A percentile compares a stretch with the other conserved stretches of the same genome.
These are phyloP conservation scores for Sarcophilus harrisii DNA, from an alignment of 2,797 vertebrate genomes.

Conservation along the genomic window DNA sequence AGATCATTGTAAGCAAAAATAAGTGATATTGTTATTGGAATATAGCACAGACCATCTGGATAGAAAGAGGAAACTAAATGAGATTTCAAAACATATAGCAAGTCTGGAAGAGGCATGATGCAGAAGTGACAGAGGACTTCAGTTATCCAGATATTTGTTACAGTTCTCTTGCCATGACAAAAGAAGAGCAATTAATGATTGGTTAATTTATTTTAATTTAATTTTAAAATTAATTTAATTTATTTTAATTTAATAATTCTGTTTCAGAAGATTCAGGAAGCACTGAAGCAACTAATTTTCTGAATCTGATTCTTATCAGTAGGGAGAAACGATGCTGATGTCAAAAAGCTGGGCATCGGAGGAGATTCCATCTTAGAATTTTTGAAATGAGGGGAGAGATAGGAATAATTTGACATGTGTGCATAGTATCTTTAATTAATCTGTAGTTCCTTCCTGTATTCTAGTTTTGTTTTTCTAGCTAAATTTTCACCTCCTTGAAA, in stretches of 20 bases:
- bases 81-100: background rate
- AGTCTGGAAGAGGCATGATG: background rate
- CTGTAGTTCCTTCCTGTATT: background rate
- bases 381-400: background rate
- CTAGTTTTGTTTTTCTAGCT: slow-evolving; percentile 7
- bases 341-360: background rate
- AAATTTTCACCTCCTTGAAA: slow-evolving; percentile 1
- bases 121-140: background rate
- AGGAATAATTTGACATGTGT: background rate
- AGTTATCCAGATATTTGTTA: background rate
- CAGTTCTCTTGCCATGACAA: background rate
- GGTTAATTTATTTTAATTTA: background rate
- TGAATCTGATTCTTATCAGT: background rate
- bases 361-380: background rate
- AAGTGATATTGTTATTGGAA: background rate
- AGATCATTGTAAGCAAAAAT: background rate
- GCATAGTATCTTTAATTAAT: background rate
- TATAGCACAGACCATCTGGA: background rate
- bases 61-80: background rate
- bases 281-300: background rate
- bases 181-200: background rate
- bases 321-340: background rate
- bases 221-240: too few species aligned
- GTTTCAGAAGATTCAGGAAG: background rate
- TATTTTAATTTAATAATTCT: background rate